phyloP scores from a whole-genome alignment of 2,888 invertebrate genomes.

The Tyria jacobaeae region DNA sequence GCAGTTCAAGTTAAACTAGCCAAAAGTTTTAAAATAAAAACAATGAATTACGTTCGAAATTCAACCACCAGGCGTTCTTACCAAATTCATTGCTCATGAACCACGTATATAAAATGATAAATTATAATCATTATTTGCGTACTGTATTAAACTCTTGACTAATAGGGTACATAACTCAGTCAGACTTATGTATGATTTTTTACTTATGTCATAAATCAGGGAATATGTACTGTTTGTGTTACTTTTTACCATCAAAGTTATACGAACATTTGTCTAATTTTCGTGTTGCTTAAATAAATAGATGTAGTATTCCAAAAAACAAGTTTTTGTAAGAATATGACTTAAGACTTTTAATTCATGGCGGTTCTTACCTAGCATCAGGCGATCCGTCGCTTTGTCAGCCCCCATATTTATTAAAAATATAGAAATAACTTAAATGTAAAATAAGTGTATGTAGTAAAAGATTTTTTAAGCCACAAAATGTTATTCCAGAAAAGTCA shows the following conservation, averaged over 20 bases:
- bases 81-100: neutral
- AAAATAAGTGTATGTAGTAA: too few relatives aligned
- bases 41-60: neutral
- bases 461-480: too few relatives aligned
- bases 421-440: too few relatives aligned
- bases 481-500: too few relatives aligned
- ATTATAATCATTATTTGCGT: conserved; percentile 1
- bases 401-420: too few relatives aligned
- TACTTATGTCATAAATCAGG: neutral
- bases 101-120: neutral
- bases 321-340: too few relatives aligned
- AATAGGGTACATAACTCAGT: conserved; percentile 57
- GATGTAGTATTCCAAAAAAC: too few relatives aligned
- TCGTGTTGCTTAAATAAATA: neutral
- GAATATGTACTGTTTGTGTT: neutral
- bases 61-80: neutral
- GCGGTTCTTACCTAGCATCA: too few relatives aligned
- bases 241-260: neutral
- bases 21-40: neutral
- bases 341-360: too few relatives aligned
- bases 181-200: conserved; percentile 30
- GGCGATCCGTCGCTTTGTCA: too few relatives aligned
- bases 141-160: conserved; percentile 35
- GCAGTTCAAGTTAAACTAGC: too few relatives aligned
- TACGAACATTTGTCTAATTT: neutral